Evolutionary conservation across 2,797 vertebrate species (phyloP).

Genomic region (Micrastur ruficollis): DNA sequence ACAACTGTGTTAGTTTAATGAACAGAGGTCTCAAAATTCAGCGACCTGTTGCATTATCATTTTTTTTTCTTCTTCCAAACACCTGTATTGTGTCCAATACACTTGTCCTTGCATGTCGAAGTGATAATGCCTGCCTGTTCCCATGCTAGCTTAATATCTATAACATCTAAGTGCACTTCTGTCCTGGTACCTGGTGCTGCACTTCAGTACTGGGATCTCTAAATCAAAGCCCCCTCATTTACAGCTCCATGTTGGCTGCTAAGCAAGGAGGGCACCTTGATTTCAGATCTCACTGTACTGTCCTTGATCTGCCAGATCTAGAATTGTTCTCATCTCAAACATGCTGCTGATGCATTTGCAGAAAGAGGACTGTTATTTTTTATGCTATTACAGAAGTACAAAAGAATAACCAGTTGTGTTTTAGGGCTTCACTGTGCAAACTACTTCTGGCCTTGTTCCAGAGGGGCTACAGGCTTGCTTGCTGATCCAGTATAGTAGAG

Average conservation of each 20-base stretch:
- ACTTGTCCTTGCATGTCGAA: background rate
- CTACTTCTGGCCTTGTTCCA: background rate
- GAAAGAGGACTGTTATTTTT: background rate
- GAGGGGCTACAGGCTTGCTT: background rate
- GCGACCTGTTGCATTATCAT: background rate
- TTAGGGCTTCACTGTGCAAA: background rate
- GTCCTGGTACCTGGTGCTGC: background rate
- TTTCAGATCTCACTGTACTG: constrained; percentile 17
- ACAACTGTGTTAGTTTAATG: background rate
- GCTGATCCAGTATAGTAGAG: background rate
- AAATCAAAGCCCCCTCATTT: background rate
- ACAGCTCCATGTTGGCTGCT: background rate
- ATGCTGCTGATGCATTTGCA: background rate
- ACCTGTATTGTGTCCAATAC: accelerated
- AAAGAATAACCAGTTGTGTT: background rate
- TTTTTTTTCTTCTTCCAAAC: background rate
- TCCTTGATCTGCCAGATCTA: background rate
- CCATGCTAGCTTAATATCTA: accelerated
- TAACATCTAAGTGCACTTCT: background rate
- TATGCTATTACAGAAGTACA: background rate
- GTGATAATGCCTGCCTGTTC: background rate
- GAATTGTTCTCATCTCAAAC: background rate
- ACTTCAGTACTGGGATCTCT: background rate
- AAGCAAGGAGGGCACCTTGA: constrained; percentile 7
- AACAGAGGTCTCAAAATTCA: background rate